Percentiles rank a stretch among this genome's conserved stretches.
These are phyloP conservation scores for Notocelia uddmanniana DNA, from an alignment of 2,888 invertebrate genomes.

Conservation along the genomic window DNA sequence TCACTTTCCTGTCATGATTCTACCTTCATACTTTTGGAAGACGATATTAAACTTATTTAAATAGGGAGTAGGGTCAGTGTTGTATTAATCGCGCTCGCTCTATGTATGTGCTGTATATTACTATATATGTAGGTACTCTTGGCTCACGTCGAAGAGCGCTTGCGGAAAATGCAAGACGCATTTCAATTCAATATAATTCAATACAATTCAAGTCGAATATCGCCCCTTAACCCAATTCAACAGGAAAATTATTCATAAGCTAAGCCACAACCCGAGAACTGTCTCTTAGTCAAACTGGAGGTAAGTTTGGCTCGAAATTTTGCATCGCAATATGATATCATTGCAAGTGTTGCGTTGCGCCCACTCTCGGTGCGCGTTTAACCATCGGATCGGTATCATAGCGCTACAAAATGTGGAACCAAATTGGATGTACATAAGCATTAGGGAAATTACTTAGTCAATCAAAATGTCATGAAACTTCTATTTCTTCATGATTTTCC, in stretches of 20 bases:
- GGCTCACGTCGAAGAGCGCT: background rate
- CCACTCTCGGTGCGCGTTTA: background rate
- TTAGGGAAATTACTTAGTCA: no score
- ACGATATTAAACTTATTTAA: background rate
- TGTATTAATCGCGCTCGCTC: background rate
- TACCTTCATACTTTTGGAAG: no score
- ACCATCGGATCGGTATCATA: background rate
- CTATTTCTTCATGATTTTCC: no score
- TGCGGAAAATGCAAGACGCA: background rate
- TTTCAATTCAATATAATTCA: background rate
- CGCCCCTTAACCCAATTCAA: background rate
- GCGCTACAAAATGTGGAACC: background rate
- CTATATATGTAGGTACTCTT: no score
- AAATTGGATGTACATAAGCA: background rate
- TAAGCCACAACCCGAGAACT: no score
- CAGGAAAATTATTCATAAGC: background rate
- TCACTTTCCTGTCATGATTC: no score
- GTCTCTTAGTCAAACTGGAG: background rate
- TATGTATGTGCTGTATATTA: no score
- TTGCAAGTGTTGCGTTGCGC: background rate
- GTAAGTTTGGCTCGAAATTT: no score
- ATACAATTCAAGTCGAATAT: background rate
- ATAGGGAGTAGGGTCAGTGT: slow-evolving; percentile 1
- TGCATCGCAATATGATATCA: background rate
- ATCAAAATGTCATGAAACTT: no score